A percentile compares a stretch with the other conserved stretches of the same genome.
Conservation (phyloP, 2,113 vertebrate genomes). For the Miniopterus natalensis region DNA sequence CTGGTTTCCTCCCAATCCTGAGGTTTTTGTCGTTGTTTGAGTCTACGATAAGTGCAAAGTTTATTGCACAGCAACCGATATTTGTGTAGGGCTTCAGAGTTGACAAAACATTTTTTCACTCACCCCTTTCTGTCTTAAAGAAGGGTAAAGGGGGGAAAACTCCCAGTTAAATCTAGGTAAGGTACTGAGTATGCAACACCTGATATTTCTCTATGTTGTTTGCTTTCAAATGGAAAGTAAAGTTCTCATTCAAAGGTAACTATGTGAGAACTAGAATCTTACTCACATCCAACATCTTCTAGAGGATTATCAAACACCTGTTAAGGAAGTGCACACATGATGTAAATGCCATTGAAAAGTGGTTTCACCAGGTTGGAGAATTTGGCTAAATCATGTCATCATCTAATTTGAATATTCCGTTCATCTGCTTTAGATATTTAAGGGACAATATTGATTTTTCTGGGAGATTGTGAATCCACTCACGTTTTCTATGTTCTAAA, state of each 20-base stretch:
- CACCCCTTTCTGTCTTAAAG: not conserved
- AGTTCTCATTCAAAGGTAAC: slow-evolving; percentile 54
- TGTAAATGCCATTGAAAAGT: slow-evolving; percentile 70
- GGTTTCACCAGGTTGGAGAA: slow-evolving; percentile 59
- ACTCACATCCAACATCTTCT: slow-evolving; percentile 53
- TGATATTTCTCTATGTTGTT: slow-evolving; percentile 32
- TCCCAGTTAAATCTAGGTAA: not conserved
- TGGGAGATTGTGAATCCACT: slow-evolving; percentile 51
- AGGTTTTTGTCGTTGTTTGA: slow-evolving; percentile 2
- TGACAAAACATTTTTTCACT: slow-evolving; percentile 34
- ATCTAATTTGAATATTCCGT: slow-evolving; percentile 76
- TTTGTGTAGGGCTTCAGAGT: slow-evolving; percentile 45
- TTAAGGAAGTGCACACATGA: slow-evolving; percentile 40
- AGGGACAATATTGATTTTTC: slow-evolving; percentile 63
- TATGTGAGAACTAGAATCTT: slow-evolving; percentile 75
- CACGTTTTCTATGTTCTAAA: slow-evolving; percentile 71
- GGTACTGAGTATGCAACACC: not conserved
- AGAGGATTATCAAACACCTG: slow-evolving; percentile 69
- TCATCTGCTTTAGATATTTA: slow-evolving; percentile 71
- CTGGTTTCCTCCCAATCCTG: slow-evolving; percentile 1
- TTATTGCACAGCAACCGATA: slow-evolving; percentile 1
- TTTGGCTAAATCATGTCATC: slow-evolving; percentile 77
- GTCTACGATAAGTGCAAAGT: slow-evolving; percentile 39
- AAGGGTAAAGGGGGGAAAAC: not conserved
- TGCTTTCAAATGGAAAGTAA: slow-evolving; percentile 39